Percentiles rank a stretch among this genome's conserved stretches.
These are phyloP conservation scores for Melangyna quadrimaculata DNA, from an alignment of 2,888 invertebrate species.

Conservation along the genomic window DNA sequence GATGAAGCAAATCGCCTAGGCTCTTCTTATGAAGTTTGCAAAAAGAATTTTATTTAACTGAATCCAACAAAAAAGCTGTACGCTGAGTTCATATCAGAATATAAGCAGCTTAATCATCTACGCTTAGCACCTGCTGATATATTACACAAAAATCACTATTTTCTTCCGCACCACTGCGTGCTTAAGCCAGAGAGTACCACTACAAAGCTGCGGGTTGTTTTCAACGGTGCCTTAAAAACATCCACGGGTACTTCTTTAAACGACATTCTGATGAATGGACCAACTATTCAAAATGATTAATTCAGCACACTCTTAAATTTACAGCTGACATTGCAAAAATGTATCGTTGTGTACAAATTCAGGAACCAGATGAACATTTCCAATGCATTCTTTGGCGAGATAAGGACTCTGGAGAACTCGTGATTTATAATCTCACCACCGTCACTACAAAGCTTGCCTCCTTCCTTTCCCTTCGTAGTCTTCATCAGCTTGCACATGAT, in stretches of 20 bases:
- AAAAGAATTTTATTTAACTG: constrained; percentile 5
- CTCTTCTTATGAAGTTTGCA: background rate
- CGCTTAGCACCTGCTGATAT: background rate
- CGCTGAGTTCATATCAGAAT: constrained; percentile 27
- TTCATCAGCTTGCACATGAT: too few species aligned
- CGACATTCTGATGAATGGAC: constrained; percentile 38
- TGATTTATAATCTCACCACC: background rate
- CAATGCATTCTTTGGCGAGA: constrained; percentile 9
- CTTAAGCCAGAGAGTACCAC: too few species aligned
- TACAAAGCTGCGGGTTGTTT: background rate
- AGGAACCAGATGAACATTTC: background rate
- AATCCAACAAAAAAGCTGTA: constrained; percentile 14
- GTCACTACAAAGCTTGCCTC: background rate
- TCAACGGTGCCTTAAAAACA: constrained; percentile 9
- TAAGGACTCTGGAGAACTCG: background rate
- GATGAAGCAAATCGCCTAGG: background rate
- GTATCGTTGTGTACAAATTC: constrained; percentile 1
- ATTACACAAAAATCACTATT: background rate
- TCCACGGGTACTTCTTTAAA: constrained; percentile 6
- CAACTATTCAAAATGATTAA: constrained; percentile 22
- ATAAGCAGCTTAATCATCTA: constrained; percentile 3
- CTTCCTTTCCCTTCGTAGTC: background rate
- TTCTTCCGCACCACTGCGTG: constrained; percentile 15
- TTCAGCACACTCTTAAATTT: background rate
- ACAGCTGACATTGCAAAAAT: constrained; percentile 25